phyloP scores from a whole-genome alignment of 2,797 vertebrate species.

The Mycteria americana region DNA sequence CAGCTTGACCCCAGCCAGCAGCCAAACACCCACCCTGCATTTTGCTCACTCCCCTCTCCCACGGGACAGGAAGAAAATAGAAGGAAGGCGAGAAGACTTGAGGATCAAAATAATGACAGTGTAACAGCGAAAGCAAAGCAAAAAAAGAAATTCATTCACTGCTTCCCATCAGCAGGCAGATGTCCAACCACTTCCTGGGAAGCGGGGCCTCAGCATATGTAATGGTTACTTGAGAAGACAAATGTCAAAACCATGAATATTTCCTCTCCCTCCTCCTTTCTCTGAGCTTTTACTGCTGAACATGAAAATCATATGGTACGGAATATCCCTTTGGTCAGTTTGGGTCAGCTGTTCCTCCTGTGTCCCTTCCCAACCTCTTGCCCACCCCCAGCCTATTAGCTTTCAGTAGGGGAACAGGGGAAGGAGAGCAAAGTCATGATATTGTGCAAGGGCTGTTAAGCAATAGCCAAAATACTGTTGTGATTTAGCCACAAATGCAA shows the following conservation, averaged over 20 bases:
- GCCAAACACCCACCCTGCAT: background rate
- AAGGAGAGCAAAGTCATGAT: background rate
- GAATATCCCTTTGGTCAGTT: background rate
- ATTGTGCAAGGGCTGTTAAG: background rate
- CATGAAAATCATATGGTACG: background rate
- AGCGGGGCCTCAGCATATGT: fast-evolving
- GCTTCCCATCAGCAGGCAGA: background rate
- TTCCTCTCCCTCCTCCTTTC: background rate
- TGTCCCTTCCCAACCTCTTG: background rate
- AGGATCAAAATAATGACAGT: fast-evolving
- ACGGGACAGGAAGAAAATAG: background rate
- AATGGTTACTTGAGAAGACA: background rate
- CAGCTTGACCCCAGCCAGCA: background rate
- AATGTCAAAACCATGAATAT: background rate
- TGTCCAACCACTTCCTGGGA: background rate
- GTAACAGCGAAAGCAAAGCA: background rate
- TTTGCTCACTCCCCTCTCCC: background rate
- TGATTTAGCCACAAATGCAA: background rate
- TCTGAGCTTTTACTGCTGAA: background rate
- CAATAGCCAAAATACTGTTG: background rate
- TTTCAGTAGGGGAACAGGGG: background rate
- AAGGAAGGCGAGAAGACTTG: background rate
- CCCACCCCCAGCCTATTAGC: background rate
- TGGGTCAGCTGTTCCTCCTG: background rate
- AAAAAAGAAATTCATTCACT: background rate